Conservation (phyloP, 2,113 vertebrate species). For the Rhinogobius similis region DNA sequence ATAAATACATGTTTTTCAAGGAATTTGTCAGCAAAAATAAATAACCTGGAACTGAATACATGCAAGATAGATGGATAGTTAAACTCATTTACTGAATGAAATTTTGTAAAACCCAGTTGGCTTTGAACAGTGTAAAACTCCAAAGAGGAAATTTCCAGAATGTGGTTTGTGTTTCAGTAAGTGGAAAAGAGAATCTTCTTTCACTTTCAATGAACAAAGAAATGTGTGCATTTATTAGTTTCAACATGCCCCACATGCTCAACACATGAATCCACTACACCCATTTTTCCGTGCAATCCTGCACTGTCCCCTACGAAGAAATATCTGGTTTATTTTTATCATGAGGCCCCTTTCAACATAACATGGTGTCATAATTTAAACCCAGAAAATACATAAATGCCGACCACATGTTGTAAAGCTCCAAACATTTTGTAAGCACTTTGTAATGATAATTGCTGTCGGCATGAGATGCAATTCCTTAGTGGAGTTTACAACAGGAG, state of each 20-base stretch:
- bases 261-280: constrained; percentile 19
- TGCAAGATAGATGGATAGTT: neutral
- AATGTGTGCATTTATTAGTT: neutral
- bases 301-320: constrained; percentile 26
- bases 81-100: neutral
- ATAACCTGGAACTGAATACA: no score
- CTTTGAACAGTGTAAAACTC: constrained; percentile 17
- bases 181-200: constrained; percentile 38
- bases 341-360: constrained; percentile 30
- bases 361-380: constrained; percentile 43
- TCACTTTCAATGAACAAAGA: constrained; percentile 29
- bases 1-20: no score
- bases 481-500: constrained; percentile 52
- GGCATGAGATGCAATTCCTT: constrained; percentile 54
- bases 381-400: constrained; percentile 54
- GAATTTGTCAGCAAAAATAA: no score
- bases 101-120: constrained; percentile 34
- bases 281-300: constrained; percentile 20
- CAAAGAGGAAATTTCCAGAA: constrained; percentile 6
- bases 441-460: constrained; percentile 69
- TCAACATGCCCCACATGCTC: constrained; percentile 9
- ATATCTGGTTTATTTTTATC: constrained; percentile 58
- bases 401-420: constrained; percentile 65
- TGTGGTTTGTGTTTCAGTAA: neutral
- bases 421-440: constrained; percentile 62